Base-by-base conservation (phyloP, 1,140 invertebrate species). In the Pogonomyrmex barbatus region DNA sequence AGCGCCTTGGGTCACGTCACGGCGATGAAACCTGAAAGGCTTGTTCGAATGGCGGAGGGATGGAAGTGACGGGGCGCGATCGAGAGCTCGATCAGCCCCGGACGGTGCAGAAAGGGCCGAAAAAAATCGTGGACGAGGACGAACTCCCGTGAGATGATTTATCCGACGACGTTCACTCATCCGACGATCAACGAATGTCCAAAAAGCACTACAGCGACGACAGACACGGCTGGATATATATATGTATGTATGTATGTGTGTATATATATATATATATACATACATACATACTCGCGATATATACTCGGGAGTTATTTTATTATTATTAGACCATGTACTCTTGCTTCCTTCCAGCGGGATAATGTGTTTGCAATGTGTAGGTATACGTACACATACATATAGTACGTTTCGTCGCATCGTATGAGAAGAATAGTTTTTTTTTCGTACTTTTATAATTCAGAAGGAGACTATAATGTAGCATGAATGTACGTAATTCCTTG, bases 401-500 rank as follows among this genome's bases (percentile, higher is more conserved):
- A 45, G 50, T 60, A 60, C 60, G 52, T 88, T 71, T 77, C 56
- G 71, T 54, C 67, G 73, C 73, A 88, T 81, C 42, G 70, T 87
- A 87, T 71, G 77, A 36, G 42, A 79, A 42, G 68, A 24, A 81
- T 79, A 79, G 62, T 67, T 89, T 86, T 87, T 73, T 83, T 89
- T 89, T 89, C 84, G 65, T 89, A 89, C 88, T 89, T 89, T 89
- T 89, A 89, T 89, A 89, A 89, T 65, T 81, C 83, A 60, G 67
- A 75, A 73, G 24, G 76, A 70, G 77, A 88, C 68, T 87, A 85
- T 85, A 87, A 87, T 60, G 75, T 88, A 90, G 78, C 78, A 75
- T 83, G 73, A 56, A 86, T 88, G 45, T 89, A 68, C 71, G 33
- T 81, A 62, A 83, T 87, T 87, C 52, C 77, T 88, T 58, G 77